Base-by-base conservation (phyloP, 1,140 invertebrate genomes). In the Drosophila paulistorum region DNA sequence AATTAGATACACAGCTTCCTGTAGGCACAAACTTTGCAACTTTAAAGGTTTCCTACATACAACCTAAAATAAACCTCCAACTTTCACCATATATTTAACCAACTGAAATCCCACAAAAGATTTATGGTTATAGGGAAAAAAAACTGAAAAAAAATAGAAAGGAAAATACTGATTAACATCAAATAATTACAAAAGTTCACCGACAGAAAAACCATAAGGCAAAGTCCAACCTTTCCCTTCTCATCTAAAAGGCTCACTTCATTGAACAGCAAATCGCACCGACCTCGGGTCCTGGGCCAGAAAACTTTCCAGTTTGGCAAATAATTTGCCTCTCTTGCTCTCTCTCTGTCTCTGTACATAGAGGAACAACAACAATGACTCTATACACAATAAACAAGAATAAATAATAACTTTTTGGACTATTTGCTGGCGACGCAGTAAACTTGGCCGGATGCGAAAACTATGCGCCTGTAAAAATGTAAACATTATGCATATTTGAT, bases 401-500 rank as follows among this genome's bases (percentile, higher is more conserved):
- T 86, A 86, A 82, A 87, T 86, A 83, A 89, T 79, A 86, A 77
- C 62, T 87, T 65, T 23, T 45, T 54, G 30, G 41, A 79, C 71
- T 84, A 81, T 86, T 86, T 81, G 81, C 82, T 78, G 81, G 78
- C 74, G 81, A 77, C 82, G 82, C 82, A 86, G 71, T 81, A 79
- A 86, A 83, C 82, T 82, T 85, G 71, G 45, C 70, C 82, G 71
- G 71, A 73, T 72, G 59, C 55, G 58, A 41, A 61, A 58, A 9
- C 41, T 17, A 65, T 68, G 41, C 41, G 41, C 48, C 68, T 76
- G 79, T 73, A 82, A 81, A 87, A 90, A 87, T 90, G 87, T 90
- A 90, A 90, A 87, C 81, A 90, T 90, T 83, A 90, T 87, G 87
- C 87, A 90, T 90, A 90, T 84, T 89, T 91, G 73, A 87, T 91